Evolutionary conservation across 2,888 invertebrate genomes (phyloP).

Genomic region (Synergus japonicus): DNA sequence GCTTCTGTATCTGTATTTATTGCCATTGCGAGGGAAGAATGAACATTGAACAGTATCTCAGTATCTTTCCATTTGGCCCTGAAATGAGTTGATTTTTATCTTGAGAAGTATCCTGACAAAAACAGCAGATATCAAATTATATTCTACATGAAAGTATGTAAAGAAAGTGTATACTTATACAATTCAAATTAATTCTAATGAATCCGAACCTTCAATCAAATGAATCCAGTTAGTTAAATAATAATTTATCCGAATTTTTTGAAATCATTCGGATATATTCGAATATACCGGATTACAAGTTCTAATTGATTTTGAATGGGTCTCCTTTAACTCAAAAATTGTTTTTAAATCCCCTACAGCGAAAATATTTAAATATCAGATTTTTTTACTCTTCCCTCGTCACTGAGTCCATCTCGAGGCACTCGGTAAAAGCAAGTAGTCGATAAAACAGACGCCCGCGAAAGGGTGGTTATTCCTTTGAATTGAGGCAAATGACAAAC

Average conservation of each 20-base stretch:
- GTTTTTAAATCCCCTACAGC: no score
- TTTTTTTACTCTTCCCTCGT: conserved; percentile 45
- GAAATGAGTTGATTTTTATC: conserved; percentile 66
- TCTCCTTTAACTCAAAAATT: no score
- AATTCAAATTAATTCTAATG: no score
- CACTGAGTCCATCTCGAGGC: conserved; percentile 61
- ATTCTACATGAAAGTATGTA: background rate
- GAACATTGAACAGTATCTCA: conserved; percentile 40
- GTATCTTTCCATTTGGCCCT: conserved; percentile 57
- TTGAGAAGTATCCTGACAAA: conserved; percentile 51
- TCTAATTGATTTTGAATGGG: no score
- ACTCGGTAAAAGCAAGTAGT: conserved; percentile 49
- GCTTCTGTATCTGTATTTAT: conserved; percentile 67
- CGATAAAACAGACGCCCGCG: conserved; percentile 59
- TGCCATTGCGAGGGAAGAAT: conserved; percentile 58
- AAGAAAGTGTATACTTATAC: no score
- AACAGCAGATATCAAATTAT: background rate
- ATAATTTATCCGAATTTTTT: no score
- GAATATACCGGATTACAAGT: no score
- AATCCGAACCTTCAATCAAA: no score
- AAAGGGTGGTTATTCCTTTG: conserved; percentile 44
- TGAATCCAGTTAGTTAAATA: no score
- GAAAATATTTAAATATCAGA: background rate
- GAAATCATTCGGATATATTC: no score
- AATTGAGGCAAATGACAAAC: conserved; percentile 3